Base-by-base conservation (phyloP, 2,113 vertebrate species). In the Oncorhynchus gorbuscha region DNA sequence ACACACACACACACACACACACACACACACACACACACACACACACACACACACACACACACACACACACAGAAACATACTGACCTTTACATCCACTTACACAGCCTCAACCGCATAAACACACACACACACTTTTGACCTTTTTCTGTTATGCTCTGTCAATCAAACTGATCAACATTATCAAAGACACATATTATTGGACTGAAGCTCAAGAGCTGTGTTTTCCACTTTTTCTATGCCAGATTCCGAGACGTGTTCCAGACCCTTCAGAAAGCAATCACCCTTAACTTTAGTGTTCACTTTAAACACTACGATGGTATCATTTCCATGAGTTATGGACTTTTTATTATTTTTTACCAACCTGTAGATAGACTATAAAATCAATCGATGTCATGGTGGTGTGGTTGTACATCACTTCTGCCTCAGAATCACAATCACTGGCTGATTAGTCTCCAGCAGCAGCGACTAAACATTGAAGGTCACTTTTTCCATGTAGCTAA, bases 91-190 rank as follows among this genome's bases (percentile, higher is more conserved):
- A 32, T 18, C 4, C 64, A 66, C 66, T 69, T 48, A 78, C 61
- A 78, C 51, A 78, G 67, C 35, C 71, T 2, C 12, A 48, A 8
- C 61, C 69, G 35, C 30, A 22, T 66, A 24, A 39, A 3, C 9
- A 3, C 9, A 68, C 74, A 73, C 72, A 39, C 16, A 24, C 6
- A 45, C 65, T 45, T 70, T 72, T 28, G 69, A n/a, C 58, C 9
- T 22, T 59, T 73, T 24, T 75, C 39, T 39, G 39, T 39, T 39
- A 39, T 8, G 7, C 35, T 9, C 35, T 39, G 35, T 39, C 79
- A 84, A 84, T 88, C 74, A 30, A 5, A 13, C 39, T 6, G 26
- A 72, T 48, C 9, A 1, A 1, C 62, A 28, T 75, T 24, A 35
- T 51, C 59, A 28, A 39, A 58, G 72, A 72, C 65, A 39, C 20